Conservation (phyloP, 2,113 vertebrate genomes). For the Hoplias malabaricus region DNA sequence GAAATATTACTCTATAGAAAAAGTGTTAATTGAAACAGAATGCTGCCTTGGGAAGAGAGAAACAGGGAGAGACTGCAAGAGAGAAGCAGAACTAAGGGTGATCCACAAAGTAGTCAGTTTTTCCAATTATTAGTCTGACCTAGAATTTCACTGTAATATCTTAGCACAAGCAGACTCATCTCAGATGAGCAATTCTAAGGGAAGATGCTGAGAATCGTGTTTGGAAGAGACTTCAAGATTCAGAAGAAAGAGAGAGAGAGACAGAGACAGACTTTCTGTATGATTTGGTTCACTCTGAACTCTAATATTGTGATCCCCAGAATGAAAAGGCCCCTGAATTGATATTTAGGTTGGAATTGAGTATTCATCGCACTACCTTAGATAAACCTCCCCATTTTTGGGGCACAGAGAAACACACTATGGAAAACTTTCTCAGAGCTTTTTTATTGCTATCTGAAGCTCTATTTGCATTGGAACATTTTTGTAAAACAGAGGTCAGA, state of each 20-base stretch:
- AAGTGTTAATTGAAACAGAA: conserved; percentile 65
- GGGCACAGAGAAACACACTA: background rate
- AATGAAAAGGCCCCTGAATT: background rate
- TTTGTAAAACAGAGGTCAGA: background rate
- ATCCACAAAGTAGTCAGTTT: conserved; percentile 66
- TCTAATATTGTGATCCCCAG: background rate
- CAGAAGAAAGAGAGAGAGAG: background rate
- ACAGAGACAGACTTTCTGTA: too few species aligned
- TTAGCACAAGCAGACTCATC: conserved; percentile 53
- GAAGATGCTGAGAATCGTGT: background rate
- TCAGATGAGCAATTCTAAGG: background rate
- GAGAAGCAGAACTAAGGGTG: conserved; percentile 47
- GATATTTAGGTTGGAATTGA: too few species aligned
- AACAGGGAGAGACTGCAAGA: conserved; percentile 55
- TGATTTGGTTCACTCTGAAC: too few species aligned
- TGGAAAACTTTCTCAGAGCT: background rate
- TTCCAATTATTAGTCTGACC: conserved; percentile 75
- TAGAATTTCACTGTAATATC: conserved; percentile 69
- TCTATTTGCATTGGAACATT: background rate
- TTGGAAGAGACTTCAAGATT: background rate
- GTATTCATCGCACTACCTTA: background rate
- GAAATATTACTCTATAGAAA: conserved; percentile 67
- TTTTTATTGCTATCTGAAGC: background rate
- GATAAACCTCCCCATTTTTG: background rate
- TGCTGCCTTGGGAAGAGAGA: conserved; percentile 52